Conservation (phyloP, 2,888 invertebrate species). For the Coenonympha arcania region DNA sequence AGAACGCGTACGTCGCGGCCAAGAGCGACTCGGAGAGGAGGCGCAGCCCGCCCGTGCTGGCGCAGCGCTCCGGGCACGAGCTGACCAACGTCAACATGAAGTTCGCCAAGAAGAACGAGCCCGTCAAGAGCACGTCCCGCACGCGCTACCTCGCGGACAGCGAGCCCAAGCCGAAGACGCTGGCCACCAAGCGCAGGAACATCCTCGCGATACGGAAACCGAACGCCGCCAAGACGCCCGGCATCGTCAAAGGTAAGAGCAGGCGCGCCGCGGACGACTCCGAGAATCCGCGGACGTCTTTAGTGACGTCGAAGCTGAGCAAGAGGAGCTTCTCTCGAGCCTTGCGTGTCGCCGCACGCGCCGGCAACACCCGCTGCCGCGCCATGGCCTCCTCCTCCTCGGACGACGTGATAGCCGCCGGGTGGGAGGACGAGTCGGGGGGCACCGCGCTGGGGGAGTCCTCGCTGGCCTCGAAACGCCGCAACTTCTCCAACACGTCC, state of each 20-base stretch:
- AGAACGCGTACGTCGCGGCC: conserved; percentile 61
- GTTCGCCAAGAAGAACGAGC: conserved; percentile 51
- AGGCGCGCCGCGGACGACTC: conserved; percentile 54
- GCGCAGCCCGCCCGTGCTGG: conserved; percentile 36
- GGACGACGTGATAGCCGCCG: conserved; percentile 41
- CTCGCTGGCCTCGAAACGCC: conserved; percentile 40
- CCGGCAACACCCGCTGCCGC: conserved; percentile 35
- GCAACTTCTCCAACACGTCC: conserved; percentile 46
- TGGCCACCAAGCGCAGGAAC: conserved; percentile 54
- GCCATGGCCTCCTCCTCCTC: conserved; percentile 54
- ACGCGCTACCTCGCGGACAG: conserved; percentile 50
- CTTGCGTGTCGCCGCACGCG: conserved; percentile 32
- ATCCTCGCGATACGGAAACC: conserved; percentile 63
- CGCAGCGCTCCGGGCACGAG: conserved; percentile 53
- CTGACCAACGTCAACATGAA: conserved; percentile 46
- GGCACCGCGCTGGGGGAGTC: conserved; percentile 38
- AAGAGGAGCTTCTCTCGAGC: conserved; percentile 52
- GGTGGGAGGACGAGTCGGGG: conserved; percentile 51
- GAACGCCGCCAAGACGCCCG: conserved; percentile 54
- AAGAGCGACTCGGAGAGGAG: conserved; percentile 50
- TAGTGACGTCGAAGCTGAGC: conserved; percentile 43
- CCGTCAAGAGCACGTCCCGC: conserved; percentile 48
- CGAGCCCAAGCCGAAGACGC: conserved; percentile 58
- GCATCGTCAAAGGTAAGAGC: conserved; percentile 47
- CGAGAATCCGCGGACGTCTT: conserved; percentile 44